Conservation (phyloP, 1,140 invertebrate genomes). For the Drosophila kohkoa region DNA sequence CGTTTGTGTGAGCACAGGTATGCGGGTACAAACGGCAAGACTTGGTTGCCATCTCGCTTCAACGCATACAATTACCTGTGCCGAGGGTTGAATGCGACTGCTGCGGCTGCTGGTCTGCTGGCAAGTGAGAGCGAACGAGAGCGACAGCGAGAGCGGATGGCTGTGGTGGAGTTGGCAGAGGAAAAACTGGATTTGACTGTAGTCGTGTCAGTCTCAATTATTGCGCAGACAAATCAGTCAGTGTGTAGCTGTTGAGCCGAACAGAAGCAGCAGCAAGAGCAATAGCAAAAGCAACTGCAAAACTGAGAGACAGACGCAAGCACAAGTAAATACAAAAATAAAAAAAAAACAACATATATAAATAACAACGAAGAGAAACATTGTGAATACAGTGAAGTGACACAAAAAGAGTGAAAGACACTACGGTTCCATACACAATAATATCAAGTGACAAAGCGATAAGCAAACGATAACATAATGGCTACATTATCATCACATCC, state of each 20-base stretch:
- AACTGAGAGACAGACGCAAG: conserved; percentile 23
- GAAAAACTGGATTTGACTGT: conserved; percentile 74
- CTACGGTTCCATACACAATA: conserved; percentile 31
- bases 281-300: conserved; percentile 38
- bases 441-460: conserved; percentile 43
- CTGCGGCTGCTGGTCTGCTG: conserved; percentile 8
- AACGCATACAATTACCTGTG: conserved; percentile 29
- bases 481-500: conserved; percentile 82
- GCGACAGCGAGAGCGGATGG: conserved; percentile 21
- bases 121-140: conserved; percentile 15
- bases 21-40: conserved; percentile 16
- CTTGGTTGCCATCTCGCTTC: conserved; percentile 52
- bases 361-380: conserved; percentile 26
- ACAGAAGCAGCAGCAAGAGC: conserved; percentile 68
- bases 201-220: conserved; percentile 75
- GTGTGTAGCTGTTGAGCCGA: conserved; percentile 78
- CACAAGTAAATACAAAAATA: conserved; percentile 11
- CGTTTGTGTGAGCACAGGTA: conserved; percentile 26
- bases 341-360: conserved; percentile 7
- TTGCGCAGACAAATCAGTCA: conserved; percentile 77
- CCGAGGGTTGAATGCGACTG: conserved; percentile 33
- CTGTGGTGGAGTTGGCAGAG: conserved; percentile 20
- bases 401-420: conserved; percentile 35
- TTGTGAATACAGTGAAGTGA: conserved; percentile 48
- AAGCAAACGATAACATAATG: conserved; percentile 51